Evolutionary conservation across 2,888 invertebrate genomes (phyloP).

Genomic region (Coelinius sp.): DNA sequence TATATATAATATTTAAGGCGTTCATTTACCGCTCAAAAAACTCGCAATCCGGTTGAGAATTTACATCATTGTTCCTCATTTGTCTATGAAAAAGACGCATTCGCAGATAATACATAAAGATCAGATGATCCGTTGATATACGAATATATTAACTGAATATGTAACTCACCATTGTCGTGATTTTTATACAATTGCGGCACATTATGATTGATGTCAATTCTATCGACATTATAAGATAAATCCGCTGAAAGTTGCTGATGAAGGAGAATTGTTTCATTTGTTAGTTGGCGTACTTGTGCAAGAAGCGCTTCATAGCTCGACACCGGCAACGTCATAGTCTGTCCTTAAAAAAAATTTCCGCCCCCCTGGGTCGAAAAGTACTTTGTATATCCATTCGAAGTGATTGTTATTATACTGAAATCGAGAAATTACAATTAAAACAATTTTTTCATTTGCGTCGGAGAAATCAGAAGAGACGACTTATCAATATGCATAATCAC

Average conservation of each 20-base stretch:
- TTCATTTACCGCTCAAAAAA: too few relatives aligned
- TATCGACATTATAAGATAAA: slow-evolving; percentile 61
- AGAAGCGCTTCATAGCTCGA: slow-evolving; percentile 77
- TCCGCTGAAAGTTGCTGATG: slow-evolving; percentile 72
- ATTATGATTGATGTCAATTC: slow-evolving; percentile 65
- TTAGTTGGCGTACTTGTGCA: slow-evolving; percentile 75
- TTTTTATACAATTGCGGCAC: slow-evolving; percentile 51
- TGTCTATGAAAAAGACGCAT: too few relatives aligned
- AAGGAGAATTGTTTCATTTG: slow-evolving; percentile 74
- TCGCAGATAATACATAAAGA: too few relatives aligned
- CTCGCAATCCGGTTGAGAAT: too few relatives aligned
- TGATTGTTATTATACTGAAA: slow-evolving; percentile 30
- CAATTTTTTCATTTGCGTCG: neutral
- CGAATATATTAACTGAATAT: neutral
- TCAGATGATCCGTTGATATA: too few relatives aligned
- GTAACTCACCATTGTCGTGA: slow-evolving; percentile 6
- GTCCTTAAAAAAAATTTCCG: slow-evolving; percentile 55
- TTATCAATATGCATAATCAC: too few relatives aligned
- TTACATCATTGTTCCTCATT: too few relatives aligned
- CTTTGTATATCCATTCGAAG: slow-evolving; percentile 47
- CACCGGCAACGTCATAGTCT: slow-evolving; percentile 75
- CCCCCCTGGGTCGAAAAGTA: slow-evolving; percentile 49
- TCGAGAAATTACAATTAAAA: neutral
- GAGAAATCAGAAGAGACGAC: too few relatives aligned
- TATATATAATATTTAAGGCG: too few relatives aligned